Evolutionary conservation across 2,888 invertebrate species (phyloP), one percentile per base, ranked within the genome.

Genomic region (Diarsia rubi): DNA sequence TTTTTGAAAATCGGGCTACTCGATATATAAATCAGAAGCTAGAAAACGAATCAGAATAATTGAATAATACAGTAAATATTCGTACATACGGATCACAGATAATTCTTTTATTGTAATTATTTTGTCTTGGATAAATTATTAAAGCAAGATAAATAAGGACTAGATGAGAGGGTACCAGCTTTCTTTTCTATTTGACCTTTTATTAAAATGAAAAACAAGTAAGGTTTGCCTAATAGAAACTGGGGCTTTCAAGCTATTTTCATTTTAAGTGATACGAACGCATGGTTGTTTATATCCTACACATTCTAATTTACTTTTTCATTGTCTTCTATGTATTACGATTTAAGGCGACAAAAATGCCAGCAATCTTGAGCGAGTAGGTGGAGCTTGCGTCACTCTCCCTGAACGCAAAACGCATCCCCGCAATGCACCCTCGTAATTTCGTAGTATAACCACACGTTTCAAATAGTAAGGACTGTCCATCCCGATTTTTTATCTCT

Each of bases 201-300:
- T 77, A 75, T 71, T 71, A 47, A 65, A 73, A 67, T 71, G 60
- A 79, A 79, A 83, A 73, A 66, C n/a, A 73, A 75, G 70, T 47
- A 47, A 59, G 52, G 27, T 62, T 75, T 59, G 77, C 62, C 16
- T 65, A 24, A 69, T 42, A 69, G 70, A 83, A 66, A 54, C 37
- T 16, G 37, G 21, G 27, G 31, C 62, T 73, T 75, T 64, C 19
- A 63, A 52, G 31, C 73, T 65, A 59, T 84, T 86, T 77, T 65
- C 68, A 69, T 62, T 76, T 79, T 65, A 83, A 71, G 74, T 73
- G 74, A 77, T 84, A 69, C 64, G 72, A 74, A 83, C 70, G 73
- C 69, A 69, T 64, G 57, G 54, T 45, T 11, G 64, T 64, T 63
- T 52, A 62, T 37, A 65, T 69, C 49, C 31, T 60, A 72, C 64